Base-by-base conservation (phyloP, 2,113 vertebrate species). In the Rostratula benghalensis region DNA sequence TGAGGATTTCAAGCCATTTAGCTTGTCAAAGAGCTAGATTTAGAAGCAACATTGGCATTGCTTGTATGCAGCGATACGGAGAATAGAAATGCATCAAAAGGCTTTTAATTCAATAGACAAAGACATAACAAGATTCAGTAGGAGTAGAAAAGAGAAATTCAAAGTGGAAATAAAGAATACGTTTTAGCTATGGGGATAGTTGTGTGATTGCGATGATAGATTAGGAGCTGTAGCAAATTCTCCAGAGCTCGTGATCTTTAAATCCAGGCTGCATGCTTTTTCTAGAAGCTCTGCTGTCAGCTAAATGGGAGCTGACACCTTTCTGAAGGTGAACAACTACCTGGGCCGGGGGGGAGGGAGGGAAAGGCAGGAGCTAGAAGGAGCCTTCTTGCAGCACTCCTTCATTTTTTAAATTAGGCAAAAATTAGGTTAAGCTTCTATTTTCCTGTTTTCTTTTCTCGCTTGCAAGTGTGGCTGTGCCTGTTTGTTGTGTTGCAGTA, bases 101-200 rank as follows among this genome's bases (percentile, higher is more conserved):
- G 94, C 86, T 94, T 90, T 97, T 92, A 92, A 92, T 92, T 94
- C 96, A 88, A 88, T 71, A 89, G 95, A 81, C 73, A 81, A 94
- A 84, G 91, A 35, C 59, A 24, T 51, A 90, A 83, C 46, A 63
- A 78, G 86, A 69, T 91, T 78, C 79, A 63, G 11, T 21, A 56
- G 89, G 83, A 70, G 93, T 6, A 67, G 73, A 54, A 81, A 70
- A 69, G 86, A 83, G 89, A 81, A 93, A 84, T 74, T 70, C 50
- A 33, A 74, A 76, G 71, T 90, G 80, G 93, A 89, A 92, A 87
- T 75, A 88, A 91, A 93, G 45, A 75, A 33, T 21, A 22, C 2
- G 8, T 69, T 87, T 93, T n/a, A 86, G 79, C 80, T 74, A 8
- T 35, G 83, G 73, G 33, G 82, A 20, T 43, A 43, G 81, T 5